Conservation (phyloP, 2,888 invertebrate species). For the Protonemura montana region DNA sequence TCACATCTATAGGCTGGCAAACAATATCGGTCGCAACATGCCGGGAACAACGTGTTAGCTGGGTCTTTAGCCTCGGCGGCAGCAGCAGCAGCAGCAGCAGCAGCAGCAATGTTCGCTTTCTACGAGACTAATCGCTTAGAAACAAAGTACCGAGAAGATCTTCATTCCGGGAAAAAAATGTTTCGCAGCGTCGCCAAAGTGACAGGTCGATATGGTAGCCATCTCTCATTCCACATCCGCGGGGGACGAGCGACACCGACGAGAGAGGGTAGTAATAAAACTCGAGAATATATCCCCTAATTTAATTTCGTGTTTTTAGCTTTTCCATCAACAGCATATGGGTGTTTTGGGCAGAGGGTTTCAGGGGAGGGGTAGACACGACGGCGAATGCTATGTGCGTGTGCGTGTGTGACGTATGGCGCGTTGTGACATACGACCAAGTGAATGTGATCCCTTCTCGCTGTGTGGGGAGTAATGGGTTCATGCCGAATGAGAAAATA, state of each 20-base stretch:
- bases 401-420: not conserved
- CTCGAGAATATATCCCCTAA: constrained; percentile 32
- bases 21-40: not conserved
- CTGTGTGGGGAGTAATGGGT: not conserved
- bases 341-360: too few species aligned
- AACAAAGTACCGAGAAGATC: constrained; percentile 3
- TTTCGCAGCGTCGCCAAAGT: not conserved
- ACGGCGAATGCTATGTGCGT: not conserved
- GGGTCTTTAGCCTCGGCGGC: not conserved
- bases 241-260: not conserved
- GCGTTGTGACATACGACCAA: not conserved
- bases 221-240: constrained; percentile 16
- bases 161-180: constrained; percentile 28
- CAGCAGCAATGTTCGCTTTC: not conserved
- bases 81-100: not conserved
- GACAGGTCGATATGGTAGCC: constrained; percentile 34
- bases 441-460: not conserved
- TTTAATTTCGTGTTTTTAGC: constrained; percentile 35
- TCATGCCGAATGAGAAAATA: not conserved
- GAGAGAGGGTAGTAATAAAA: constrained; percentile 34
- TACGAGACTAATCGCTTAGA: not conserved
- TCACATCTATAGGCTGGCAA: not conserved
- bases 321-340: constrained; percentile 35
- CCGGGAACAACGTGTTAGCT: not conserved
- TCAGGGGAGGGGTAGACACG: not conserved